Evolutionary conservation across 2,797 vertebrate genomes (phyloP), one percentile per base, ranked within the genome.

Genomic region (Pseudotriccus pelzelni): DNA sequence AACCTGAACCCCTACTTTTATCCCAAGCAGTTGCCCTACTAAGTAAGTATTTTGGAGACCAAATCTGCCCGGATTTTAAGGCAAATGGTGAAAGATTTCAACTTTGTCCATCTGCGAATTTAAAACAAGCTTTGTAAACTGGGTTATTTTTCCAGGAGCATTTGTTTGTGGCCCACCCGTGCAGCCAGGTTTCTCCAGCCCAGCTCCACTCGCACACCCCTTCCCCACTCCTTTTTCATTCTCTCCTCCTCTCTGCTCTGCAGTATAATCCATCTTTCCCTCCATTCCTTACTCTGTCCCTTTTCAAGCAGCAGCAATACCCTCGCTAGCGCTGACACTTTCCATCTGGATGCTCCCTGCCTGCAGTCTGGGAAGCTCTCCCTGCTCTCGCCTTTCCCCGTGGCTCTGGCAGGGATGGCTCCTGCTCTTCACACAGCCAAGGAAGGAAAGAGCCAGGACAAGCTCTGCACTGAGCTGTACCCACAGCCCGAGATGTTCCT

Each of bases 321-420:
- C 96, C 93, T 83, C 87, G 1, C 93, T 44, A 32, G 2, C 74
- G 5, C 75, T 96, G 95, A 97, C 94, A 78, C 20, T 75, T 96
- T 62, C 96, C 95, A 96, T 75, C 95, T 97, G 96, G 91, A 83
- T 60, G 88, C 73, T 95, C 76, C 46, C 74, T 90, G 70, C 49
- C 76, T 1, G 3, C 3, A 58, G 77, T 69, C 90, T 94, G 96
- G 88, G 90, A 93, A 89, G 11, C 44, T 91, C 93, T 79, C 90
- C 23, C 5, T 11, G 59, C 78, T 72, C n/a, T 79, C 64, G 77
- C 82, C 37, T 91, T 90, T 84, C 94, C 95, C 88, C 6, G 1
- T 2, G 4, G 49, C 91, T 78, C 76, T 66, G 83, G 62, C 87
- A 79, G 84, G 80, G 63, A 7, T 47, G 62, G 55, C 15, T 50